These are phyloP conservation scores for Garra rufa DNA, from an alignment of 2,113 vertebrate species.

Conservation along the genomic window DNA sequence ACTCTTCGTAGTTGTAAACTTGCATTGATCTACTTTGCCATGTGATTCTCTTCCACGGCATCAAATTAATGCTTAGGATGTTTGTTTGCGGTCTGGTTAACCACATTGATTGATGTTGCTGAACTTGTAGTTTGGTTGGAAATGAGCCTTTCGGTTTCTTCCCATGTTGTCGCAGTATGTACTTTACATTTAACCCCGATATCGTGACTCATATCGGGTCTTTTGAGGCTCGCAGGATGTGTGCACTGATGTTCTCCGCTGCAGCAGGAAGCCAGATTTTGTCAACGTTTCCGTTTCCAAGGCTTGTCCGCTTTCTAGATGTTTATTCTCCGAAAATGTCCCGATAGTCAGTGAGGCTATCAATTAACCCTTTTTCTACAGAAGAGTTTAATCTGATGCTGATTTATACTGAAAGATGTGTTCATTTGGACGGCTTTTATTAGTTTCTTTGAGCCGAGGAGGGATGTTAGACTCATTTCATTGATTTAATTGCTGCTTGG, in stretches of 20 bases:
- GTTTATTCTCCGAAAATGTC: background rate
- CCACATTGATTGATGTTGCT: background rate
- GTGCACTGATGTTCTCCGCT: background rate
- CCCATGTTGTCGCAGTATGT: background rate
- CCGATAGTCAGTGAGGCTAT: background rate
- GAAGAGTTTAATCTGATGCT: background rate
- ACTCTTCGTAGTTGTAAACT: background rate
- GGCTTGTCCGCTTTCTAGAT: background rate
- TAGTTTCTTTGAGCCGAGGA: background rate
- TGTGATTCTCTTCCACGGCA: background rate
- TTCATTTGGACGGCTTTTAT: background rate
- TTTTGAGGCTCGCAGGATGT: background rate
- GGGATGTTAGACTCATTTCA: background rate
- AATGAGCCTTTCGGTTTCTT: background rate
- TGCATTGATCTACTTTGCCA: background rate
- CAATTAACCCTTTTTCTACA: background rate
- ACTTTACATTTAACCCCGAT: slow-evolving; percentile 1
- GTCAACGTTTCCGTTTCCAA: background rate
- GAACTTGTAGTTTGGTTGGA: background rate
- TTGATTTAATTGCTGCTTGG: background rate
- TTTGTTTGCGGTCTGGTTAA: background rate
- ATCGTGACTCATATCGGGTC: background rate
- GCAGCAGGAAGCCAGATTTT: background rate
- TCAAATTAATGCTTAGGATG: background rate
- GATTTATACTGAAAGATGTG: background rate